Base-by-base conservation (phyloP, 2,113 vertebrate genomes). In the Neogobius melanostomus region DNA sequence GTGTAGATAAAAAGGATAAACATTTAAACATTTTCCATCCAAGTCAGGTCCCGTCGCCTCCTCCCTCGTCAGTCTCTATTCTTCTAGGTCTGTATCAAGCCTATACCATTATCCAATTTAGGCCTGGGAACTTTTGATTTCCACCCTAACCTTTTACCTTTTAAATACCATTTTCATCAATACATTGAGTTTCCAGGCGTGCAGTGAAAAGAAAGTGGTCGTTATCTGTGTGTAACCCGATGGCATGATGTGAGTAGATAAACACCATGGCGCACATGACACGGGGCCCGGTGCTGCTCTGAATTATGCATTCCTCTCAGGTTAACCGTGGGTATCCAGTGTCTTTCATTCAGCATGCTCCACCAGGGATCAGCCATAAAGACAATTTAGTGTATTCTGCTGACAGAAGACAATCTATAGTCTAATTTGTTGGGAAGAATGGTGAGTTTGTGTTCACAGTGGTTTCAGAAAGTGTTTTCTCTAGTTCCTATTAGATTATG, bases 241-340 rank as follows among this genome's bases (percentile, higher is more conserved):
- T 87, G 76, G 74, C 73, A 36, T 36, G 28, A 36, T 82, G 60
- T 75, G 63, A 62, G 66, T 71, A 70, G 89, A 79, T 81, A 80
- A 69, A 69, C 75, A 83, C 61, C 79, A 76, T 76, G 61, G 69
- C 82, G 60, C 75, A 82, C 64, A 72, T 86, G 89, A 87, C 85
- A 81, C 82, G 66, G 68, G 80, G 82, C 82, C 87, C 87, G 85
- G 82, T 79, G 88, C 91, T 90, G 80, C 87, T 88, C 90, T 99
- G 93, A 99, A 99, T 99, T 94, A 98, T 98, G 93, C 93, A 99
- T 95, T 77, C 87, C 74, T 86, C 84, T 90, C 89, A 92, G 88
- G 91, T 90, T 87, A 89, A 92, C 71, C 1, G 84, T 84, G 90
- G 88, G 91, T 94, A 94, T 96, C 93, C 91, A 82, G 92, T 96